A percentile compares a stretch with the other conserved stretches of the same genome.
Evolutionary conservation across 1,140 invertebrate genomes (phyloP).

Genomic region (Odontomachus brunneus): DNA sequence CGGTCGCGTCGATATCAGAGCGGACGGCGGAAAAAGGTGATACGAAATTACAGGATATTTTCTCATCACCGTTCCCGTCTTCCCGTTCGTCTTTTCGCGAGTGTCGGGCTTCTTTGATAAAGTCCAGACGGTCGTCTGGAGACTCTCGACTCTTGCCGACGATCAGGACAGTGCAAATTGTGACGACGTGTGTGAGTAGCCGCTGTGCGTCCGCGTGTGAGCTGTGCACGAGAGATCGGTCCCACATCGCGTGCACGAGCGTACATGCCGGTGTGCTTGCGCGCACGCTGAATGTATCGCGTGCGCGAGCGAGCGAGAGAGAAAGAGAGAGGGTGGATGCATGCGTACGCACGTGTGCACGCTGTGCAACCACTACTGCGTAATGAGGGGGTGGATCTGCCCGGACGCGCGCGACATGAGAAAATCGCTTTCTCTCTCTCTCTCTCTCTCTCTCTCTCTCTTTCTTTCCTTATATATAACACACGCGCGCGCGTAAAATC

Average conservation of each 20-base stretch:
- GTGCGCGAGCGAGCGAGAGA: slow-evolving; percentile 13
- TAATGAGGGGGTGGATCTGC: slow-evolving; percentile 41
- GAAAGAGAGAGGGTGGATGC: slow-evolving; percentile 49
- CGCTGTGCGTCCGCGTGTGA: background rate
- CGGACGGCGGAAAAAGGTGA: background rate
- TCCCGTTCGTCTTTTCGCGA: background rate
- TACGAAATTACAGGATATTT: slow-evolving; percentile 11
- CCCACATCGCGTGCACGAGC: background rate
- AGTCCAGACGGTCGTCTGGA: background rate
- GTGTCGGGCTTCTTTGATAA: background rate
- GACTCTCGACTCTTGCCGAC: background rate
- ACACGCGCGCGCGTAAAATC: background rate
- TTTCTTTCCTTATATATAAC: no score
- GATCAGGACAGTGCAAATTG: slow-evolving; percentile 23
- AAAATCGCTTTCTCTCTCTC: slow-evolving; percentile 1
- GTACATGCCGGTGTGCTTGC: background rate
- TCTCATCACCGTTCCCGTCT: background rate
- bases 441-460: slow-evolving; percentile 23
- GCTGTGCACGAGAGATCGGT: background rate
- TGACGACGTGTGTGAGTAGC: slow-evolving; percentile 7
- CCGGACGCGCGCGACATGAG: slow-evolving; percentile 27
- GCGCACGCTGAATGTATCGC: slow-evolving; percentile 32
- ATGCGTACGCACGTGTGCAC: slow-evolving; percentile 59
- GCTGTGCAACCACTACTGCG: slow-evolving; percentile 33
- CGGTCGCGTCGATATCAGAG: slow-evolving; percentile 62